Evolutionary conservation across 2,113 vertebrate genomes (phyloP).

Genomic region (Leucosticte australis): DNA sequence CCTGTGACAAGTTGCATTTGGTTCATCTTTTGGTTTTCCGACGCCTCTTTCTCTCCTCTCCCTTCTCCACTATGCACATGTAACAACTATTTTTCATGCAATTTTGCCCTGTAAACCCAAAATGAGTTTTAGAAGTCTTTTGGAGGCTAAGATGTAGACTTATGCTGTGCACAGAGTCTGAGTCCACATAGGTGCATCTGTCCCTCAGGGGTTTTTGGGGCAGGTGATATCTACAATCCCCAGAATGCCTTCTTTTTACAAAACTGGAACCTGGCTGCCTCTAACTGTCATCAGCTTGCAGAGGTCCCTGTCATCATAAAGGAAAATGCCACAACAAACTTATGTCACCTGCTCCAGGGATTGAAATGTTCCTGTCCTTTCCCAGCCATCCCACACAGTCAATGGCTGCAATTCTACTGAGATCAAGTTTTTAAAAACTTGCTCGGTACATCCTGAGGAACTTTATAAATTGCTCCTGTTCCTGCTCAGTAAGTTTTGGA

Average conservation of each 20-base stretch:
- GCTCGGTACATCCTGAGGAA: neutral
- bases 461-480: neutral
- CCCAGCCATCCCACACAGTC: neutral
- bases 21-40: neutral
- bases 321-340: neutral
- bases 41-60: neutral
- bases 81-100: neutral
- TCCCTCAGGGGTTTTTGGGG: neutral
- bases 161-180: neutral
- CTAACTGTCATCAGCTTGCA: neutral
- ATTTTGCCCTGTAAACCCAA: neutral
- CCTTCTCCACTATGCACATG: accelerated
- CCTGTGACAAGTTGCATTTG: neutral
- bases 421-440: neutral
- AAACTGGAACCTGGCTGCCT: neutral
- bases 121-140: neutral
- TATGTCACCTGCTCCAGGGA: neutral
- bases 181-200: neutral
- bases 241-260: neutral
- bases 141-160: neutral
- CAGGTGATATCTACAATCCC: neutral
- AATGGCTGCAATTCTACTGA: accelerated
- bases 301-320: neutral
- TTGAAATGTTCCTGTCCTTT: neutral
- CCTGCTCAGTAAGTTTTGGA: neutral